Percentiles rank a stretch among this genome's conserved stretches.
Evolutionary conservation across 2,888 invertebrate species (phyloP).

Genomic region (Clitarchus hookeri): DNA sequence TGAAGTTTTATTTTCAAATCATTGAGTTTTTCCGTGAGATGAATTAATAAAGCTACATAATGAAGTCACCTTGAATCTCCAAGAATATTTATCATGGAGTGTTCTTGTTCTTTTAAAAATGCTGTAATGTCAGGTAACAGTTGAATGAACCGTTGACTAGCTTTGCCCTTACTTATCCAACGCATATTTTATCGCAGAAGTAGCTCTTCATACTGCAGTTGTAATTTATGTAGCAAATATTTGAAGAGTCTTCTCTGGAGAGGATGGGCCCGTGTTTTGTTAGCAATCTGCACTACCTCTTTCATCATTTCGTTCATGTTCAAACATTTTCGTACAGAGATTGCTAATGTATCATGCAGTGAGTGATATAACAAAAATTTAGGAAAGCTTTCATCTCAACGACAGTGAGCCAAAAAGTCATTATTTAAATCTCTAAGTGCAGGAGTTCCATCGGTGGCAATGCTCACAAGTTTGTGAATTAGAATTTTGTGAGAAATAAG

Average conservation of each 20-base stretch:
- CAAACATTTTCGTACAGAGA: background rate
- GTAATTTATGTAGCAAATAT: conserved; percentile 25
- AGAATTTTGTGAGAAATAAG: background rate
- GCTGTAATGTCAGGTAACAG: background rate
- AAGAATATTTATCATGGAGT: background rate
- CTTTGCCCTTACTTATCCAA: conserved; percentile 20
- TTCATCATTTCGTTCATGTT: background rate
- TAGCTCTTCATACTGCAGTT: conserved; percentile 23
- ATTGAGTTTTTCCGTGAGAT: background rate
- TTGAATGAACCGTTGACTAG: background rate
- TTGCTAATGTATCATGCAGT: background rate
- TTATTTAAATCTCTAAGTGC: background rate
- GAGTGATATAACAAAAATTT: too few species aligned
- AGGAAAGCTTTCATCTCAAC: background rate
- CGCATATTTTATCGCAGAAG: background rate
- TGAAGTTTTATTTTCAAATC: background rate
- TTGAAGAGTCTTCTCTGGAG: conserved; percentile 19
- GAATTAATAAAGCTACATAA: background rate
- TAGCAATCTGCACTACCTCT: background rate
- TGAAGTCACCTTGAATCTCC: background rate
- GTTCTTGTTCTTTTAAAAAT: background rate
- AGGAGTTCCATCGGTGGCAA: background rate
- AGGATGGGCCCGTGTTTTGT: conserved; percentile 3
- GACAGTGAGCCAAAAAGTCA: background rate
- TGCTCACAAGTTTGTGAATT: background rate